These are phyloP conservation scores for Mesocricetus auratus DNA, from an alignment of 2,113 vertebrate genomes.

Conservation along the genomic window DNA sequence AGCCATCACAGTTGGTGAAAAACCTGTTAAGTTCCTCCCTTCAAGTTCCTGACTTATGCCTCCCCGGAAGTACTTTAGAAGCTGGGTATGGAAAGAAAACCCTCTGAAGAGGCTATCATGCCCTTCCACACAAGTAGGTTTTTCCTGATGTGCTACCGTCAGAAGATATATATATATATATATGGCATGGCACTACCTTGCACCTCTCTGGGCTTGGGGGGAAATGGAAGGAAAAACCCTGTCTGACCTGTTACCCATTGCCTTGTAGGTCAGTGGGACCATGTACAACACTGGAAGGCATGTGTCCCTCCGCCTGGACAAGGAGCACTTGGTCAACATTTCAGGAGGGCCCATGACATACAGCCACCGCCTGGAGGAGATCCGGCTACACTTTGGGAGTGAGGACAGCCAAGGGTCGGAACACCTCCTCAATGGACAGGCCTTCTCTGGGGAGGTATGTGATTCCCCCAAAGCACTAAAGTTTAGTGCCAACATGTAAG, in stretches of 20 bases:
- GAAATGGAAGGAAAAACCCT: background rate
- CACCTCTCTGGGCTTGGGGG: background rate
- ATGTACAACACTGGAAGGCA: conserved; percentile 99
- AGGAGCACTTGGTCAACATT: conserved; percentile 99
- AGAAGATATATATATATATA: background rate
- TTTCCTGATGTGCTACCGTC: background rate
- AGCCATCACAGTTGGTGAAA: conserved; percentile 77
- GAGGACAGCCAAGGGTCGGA: conserved; percentile 98
- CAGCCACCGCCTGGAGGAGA: conserved; percentile 97
- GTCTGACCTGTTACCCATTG: conserved; percentile 45
- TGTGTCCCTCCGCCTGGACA: conserved; percentile 96
- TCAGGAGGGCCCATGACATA: conserved; percentile 99
- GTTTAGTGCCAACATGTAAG: background rate
- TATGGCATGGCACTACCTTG: background rate
- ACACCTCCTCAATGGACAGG: conserved; percentile 98
- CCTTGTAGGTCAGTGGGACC: conserved; percentile 94
- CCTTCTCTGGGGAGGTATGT: conserved; percentile 98
- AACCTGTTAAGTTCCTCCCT: conserved; percentile 53
- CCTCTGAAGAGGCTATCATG: background rate
- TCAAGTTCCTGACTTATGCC: conserved; percentile 70
- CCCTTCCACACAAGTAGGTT: background rate
- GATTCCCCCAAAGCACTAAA: background rate
- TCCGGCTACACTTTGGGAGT: conserved; percentile 97
- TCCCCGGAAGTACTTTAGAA: conserved; percentile 47
- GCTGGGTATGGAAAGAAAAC: background rate